phyloP scores from a whole-genome alignment of 1,140 invertebrate genomes.

The Diuraphis noxia region DNA sequence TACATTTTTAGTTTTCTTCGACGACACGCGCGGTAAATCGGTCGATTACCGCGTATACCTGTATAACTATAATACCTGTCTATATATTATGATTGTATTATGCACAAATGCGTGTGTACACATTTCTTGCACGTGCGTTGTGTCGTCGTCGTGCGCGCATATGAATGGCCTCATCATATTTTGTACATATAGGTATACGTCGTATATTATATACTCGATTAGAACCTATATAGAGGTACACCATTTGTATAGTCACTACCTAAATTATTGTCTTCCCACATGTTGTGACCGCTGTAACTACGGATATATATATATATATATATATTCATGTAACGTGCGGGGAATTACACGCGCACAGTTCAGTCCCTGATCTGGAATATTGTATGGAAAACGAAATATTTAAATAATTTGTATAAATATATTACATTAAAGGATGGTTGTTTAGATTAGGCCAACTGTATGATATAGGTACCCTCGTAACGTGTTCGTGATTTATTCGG shows the following conservation, averaged over 20 bases:
- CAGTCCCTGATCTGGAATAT: too few relatives aligned
- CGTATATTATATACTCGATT: background rate
- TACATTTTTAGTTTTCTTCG: background rate
- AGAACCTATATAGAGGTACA: background rate
- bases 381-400: too few relatives aligned
- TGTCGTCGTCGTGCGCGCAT: background rate
- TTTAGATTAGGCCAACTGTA: too few relatives aligned
- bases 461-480: too few relatives aligned
- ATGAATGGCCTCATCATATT: background rate
- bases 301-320: too few relatives aligned
- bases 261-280: background rate
- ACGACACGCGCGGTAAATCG: background rate
- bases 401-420: too few relatives aligned
- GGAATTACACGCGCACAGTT: too few relatives aligned
- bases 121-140: background rate
- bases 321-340: too few relatives aligned
- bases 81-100: background rate
- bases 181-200: background rate
- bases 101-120: background rate
- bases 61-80: too few relatives aligned
- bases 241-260: background rate
- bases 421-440: too few relatives aligned
- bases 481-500: background rate
- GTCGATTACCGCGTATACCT: background rate
- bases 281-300: too few relatives aligned